phyloP scores from a whole-genome alignment of 2,113 vertebrate genomes.

The Grus americana region DNA sequence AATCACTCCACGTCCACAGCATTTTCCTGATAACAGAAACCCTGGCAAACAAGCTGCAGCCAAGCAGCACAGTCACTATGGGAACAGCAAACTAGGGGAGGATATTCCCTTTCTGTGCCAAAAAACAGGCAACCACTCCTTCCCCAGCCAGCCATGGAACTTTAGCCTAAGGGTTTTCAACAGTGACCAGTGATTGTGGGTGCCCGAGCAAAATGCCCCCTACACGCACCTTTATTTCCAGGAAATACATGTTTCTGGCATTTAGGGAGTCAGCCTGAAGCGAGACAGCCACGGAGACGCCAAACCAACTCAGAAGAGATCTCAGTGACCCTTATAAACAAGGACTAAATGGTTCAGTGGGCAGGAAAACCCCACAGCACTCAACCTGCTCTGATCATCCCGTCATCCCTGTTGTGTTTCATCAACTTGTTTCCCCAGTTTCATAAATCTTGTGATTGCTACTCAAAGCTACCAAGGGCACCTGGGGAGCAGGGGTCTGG shows the following conservation, averaged over 20 bases:
- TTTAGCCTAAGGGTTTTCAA: neutral
- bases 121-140: neutral
- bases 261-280: neutral
- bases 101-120: neutral
- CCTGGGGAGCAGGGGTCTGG: neutral
- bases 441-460: neutral
- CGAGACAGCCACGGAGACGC: neutral
- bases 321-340: neutral
- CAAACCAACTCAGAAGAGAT: neutral
- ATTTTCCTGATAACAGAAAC: neutral
- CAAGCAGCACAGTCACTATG: neutral
- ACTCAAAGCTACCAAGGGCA: fast-evolving
- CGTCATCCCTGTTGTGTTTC: neutral
- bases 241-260: neutral
- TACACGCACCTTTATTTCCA: neutral
- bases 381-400: neutral
- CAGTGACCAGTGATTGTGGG: neutral
- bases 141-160: neutral
- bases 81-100: neutral
- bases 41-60: neutral
- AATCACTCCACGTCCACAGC: neutral
- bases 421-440: neutral
- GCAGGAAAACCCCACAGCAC: neutral
- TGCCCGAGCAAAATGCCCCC: neutral
- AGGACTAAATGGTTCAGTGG: neutral